Base-by-base conservation (phyloP, 2,888 invertebrate species). In the Chalcosyrphus nemorum region DNA sequence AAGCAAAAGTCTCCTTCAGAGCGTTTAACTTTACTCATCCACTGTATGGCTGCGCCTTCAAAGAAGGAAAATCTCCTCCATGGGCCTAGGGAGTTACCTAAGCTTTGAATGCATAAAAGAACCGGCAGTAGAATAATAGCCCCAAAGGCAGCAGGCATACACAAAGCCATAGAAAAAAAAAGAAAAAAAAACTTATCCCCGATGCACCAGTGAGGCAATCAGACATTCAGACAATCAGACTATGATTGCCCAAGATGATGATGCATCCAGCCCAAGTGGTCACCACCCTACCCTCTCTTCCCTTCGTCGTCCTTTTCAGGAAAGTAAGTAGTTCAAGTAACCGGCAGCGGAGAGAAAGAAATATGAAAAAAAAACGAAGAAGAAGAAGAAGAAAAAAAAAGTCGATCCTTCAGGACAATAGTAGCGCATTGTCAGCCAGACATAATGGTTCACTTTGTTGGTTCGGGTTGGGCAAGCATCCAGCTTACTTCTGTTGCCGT, bases 391-490 rank as follows among this genome's bases (percentile, higher is more conserved):
- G n/a, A 59, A 35, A 32, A 56, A 77, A 78, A 78, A 72, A 66
- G 56, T 68, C 56, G 21, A 63, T 84, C 77, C 80, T 84, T 70
- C 65, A 63, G 82, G 78, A 84, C 82, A 84, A 84, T 78, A 74
- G 78, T 74, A 78, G 74, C 24, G 74, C 52, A 84, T 78, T 84
- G 84, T 84, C 80, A 84, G 68, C 84, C 80, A 74, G 74, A 74
- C 57, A 84, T 84, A 80, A 80, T 84, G 57, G 80, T 80, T 84
- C 70, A 78, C 82, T 84, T 78, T 78, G 78, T 78, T 78, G 84
- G 68, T 65, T 84, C 68, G 80, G 63, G 74, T 84, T 80, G 80
- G 80, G 84, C 80, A 84, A 80, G 80, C 74, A 80, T 84, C 84
- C 84, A 84, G 74, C 68, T 77, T 65, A 65, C 75, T 75, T 76